Percentiles rank a stretch among this genome's conserved stretches.
phyloP scores from a whole-genome alignment of 92 coral and sea anemone species.

The Palythoa heliodiscus region DNA sequence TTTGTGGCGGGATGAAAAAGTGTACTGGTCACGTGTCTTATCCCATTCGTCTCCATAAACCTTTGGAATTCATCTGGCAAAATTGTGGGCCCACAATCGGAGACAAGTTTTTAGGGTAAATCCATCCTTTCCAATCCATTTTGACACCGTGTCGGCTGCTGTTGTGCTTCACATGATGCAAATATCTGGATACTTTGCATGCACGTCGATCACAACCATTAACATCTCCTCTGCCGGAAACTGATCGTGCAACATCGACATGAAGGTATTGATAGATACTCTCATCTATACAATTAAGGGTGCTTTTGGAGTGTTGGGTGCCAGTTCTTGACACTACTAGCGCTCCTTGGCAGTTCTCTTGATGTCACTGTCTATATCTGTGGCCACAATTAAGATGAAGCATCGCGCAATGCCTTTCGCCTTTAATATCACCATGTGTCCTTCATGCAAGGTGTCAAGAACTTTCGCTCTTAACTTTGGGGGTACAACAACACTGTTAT shows the following conservation, averaged over 20 bases:
- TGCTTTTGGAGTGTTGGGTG: not conserved
- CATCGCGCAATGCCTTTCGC: not conserved
- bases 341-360: not conserved
- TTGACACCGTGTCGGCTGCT: slow-evolving; percentile 31
- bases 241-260: slow-evolving; percentile 37
- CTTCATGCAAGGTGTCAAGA: not conserved
- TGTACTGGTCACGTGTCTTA: too few species aligned
- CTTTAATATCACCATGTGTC: not conserved
- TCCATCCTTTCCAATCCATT: slow-evolving; percentile 34
- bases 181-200: slow-evolving; percentile 40
- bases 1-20: not conserved
- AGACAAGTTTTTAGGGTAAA: not conserved
- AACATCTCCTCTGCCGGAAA: slow-evolving; percentile 49
- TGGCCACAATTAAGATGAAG: not conserved
- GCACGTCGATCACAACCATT: slow-evolving; percentile 41
- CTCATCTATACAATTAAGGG: not conserved
- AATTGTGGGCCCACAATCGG: slow-evolving; percentile 35
- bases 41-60: too few species aligned
- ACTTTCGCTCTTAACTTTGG: not conserved
- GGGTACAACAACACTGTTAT: not conserved
- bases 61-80: too few species aligned
- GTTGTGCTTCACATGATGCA: not conserved
- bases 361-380: slow-evolving; percentile 9
- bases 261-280: not conserved
- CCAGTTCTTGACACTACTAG: not conserved